A percentile compares a stretch with the other conserved stretches of the same genome.
phyloP scores from a whole-genome alignment of 2,888 invertebrate species.

The Melinaea menophilus region DNA sequence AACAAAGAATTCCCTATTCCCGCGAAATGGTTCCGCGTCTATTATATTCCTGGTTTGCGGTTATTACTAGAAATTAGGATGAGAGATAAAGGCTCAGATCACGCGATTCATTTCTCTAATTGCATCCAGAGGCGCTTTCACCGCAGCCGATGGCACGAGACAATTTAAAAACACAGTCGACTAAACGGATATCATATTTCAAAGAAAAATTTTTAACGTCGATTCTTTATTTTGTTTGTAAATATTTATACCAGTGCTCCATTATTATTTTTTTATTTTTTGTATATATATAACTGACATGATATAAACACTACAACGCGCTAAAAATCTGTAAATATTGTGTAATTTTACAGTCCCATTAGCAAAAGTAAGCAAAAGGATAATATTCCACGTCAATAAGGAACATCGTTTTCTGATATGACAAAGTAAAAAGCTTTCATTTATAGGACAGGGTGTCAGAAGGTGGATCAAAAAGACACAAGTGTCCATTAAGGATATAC shows the following conservation, averaged over 20 bases:
- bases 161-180: conserved; percentile 33
- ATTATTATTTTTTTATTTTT: conserved; percentile 13
- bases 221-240: conserved; percentile 13
- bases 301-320: too few species aligned
- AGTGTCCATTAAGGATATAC: conserved; percentile 67
- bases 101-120: conserved; percentile 66
- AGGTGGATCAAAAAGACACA: conserved; percentile 51
- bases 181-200: conserved; percentile 31
- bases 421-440: conserved; percentile 30
- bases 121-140: conserved; percentile 49
- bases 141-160: conserved; percentile 35
- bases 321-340: too few species aligned
- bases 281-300: too few species aligned
- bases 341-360: background rate
- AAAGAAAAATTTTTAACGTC: conserved; percentile 20
- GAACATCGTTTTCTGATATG: conserved; percentile 27
- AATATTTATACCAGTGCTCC: too few species aligned
- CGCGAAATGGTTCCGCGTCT: conserved; percentile 46
- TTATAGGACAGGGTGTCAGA: conserved; percentile 54
- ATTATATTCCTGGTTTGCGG: conserved; percentile 50
- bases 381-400: conserved; percentile 30
- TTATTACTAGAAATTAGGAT: conserved; percentile 52
- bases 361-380: conserved; percentile 19
- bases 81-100: conserved; percentile 57
- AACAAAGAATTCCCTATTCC: conserved; percentile 50